These are phyloP conservation scores for Parotocinclus haroldoi DNA, from an alignment of 2,797 vertebrate genomes.

Conservation along the genomic window DNA sequence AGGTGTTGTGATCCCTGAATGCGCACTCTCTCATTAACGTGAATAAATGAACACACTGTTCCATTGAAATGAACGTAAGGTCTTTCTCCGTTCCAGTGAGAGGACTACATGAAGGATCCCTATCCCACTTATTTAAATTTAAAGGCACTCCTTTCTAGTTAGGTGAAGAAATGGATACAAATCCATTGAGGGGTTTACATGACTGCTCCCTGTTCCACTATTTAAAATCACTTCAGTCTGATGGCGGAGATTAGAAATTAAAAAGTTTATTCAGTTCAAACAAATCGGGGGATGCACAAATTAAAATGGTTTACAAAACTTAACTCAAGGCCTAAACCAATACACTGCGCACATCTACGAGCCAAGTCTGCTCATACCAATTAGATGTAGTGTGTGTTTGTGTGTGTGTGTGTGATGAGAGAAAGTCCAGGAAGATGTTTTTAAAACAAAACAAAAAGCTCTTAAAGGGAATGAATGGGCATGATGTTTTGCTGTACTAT, in stretches of 20 bases:
- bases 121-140: too few species aligned
- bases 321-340: constrained; percentile 58
- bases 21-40: too few species aligned
- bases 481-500: constrained; percentile 13
- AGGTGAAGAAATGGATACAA: too few species aligned
- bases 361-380: constrained; percentile 60
- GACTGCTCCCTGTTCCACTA: too few species aligned
- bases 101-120: too few species aligned
- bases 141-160: too few species aligned
- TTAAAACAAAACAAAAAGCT: constrained; percentile 88
- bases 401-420: constrained; percentile 46
- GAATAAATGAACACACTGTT: too few species aligned
- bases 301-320: constrained; percentile 84
- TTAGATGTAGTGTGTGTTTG: constrained; percentile 64
- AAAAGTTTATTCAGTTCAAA: constrained; percentile 80
- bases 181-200: too few species aligned
- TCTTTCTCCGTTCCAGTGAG: too few species aligned
- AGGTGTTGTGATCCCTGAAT: too few species aligned
- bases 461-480: constrained; percentile 43
- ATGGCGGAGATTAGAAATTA: constrained; percentile 67
- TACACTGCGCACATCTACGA: constrained; percentile 51
- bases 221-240: too few species aligned
- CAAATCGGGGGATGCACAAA: constrained; percentile 88
- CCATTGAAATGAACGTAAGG: too few species aligned
- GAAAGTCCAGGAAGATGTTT: constrained; percentile 77